Evolutionary conservation across 35 echinoderm and acorn worm genomes (phyloP).

Genomic region (Apostichopus californicus): DNA sequence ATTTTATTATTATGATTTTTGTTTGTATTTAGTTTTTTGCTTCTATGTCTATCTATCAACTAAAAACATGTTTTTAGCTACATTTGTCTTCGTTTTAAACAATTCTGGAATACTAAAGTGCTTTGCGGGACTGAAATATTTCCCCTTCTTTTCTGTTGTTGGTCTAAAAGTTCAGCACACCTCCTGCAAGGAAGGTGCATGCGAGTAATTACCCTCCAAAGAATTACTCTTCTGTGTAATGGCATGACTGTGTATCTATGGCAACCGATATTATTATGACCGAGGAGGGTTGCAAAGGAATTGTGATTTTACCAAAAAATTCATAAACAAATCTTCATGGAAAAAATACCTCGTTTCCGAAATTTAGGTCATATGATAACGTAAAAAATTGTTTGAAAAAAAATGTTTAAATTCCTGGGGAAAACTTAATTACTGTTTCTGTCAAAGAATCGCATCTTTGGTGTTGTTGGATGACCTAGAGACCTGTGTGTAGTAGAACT

Average conservation of each 20-base stretch:
- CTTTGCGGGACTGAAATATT: constrained; percentile 36
- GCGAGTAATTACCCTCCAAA: constrained; percentile 33
- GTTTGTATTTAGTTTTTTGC: neutral
- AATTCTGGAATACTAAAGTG: constrained; percentile 32
- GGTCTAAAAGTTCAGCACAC: constrained; percentile 27
- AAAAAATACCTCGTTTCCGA: constrained; percentile 9
- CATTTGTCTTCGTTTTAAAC: neutral
- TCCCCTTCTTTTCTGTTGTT: neutral
- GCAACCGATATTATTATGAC: constrained; percentile 47
- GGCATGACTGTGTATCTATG: constrained; percentile 37
- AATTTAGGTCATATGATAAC: constrained; percentile 38
- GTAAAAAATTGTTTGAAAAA: neutral
- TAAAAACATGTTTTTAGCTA: neutral
- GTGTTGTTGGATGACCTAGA: neutral
- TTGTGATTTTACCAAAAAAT: constrained; percentile 42
- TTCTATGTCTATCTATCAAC: neutral
- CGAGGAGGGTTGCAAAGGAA: constrained; percentile 27
- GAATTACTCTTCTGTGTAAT: constrained; percentile 11
- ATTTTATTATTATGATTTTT: neutral
- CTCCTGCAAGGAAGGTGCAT: constrained; percentile 46
- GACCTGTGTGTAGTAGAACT: neutral
- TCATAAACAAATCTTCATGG: constrained; percentile 14
- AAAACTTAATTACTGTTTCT: constrained; percentile 6
- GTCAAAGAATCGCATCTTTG: neutral
- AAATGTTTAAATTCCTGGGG: neutral